Base-by-base conservation (phyloP, 1,140 invertebrate genomes). In the Parasteatoda tepidariorum region DNA sequence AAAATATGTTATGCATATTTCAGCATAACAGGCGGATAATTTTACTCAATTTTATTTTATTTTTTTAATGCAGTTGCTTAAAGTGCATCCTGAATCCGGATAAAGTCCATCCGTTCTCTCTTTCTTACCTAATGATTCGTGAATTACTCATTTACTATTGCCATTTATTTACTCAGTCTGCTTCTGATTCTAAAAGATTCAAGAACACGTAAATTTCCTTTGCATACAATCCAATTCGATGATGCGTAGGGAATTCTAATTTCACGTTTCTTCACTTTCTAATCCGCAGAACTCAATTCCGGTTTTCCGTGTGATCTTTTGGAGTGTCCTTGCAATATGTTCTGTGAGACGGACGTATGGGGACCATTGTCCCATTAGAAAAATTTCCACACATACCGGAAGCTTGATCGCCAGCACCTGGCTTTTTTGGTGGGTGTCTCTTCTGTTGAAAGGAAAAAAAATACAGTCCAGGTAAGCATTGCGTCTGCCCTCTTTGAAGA, bases 231-330 rank as follows among this genome's bases (percentile, higher is more conserved):
- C 38, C 7, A 15, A 61, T 13, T 30, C 24, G 26, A n/a, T 30
- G 13, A 3, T 11, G 55, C 30, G 24, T 30, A 74, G 61, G 22
- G 15, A 74, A 34, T 61, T 1, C 30, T 48, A 73, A 57, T 34
- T 73, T 59, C 30, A 38, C 55, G 30, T 59, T 31, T 11, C n/a
- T 74, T 74, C 54, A 74, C 55, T 74, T 74, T 74, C 54, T 74
- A 74, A 74, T 74, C 54, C 70, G 13, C 30, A 74, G n/a, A 34
- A 74, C 71, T 74, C 71, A 74, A 74, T 74, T 74, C 71, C 71
- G 59, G 71, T 74, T 74, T 74, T 18, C 55, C 71, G 71, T 74
- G 71, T 59, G 71, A 74, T 74, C 55, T 74, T n/a, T 34, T 28
- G n/a, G 9, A 30, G 7, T n/a, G n/a, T 48, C 41, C 22, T 28